Conservation (phyloP, 2,888 invertebrate genomes). For the Caradrina clavipalpis region DNA sequence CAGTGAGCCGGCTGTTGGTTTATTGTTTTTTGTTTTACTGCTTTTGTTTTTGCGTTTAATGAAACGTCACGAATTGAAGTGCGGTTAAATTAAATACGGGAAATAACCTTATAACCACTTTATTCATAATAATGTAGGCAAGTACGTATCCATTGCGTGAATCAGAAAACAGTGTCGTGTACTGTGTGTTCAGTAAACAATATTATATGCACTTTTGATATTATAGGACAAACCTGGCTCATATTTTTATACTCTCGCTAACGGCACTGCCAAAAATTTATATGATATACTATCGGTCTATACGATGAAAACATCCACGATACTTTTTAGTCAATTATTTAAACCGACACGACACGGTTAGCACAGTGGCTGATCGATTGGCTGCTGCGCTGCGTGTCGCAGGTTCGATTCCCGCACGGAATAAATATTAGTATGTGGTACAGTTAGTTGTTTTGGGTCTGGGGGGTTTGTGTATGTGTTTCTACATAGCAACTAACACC, state of each 20-base stretch:
- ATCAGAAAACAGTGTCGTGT: slow-evolving; percentile 19
- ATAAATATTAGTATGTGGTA: too few relatives aligned
- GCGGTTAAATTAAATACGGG: neutral
- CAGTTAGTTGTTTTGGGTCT: too few relatives aligned
- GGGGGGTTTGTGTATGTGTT: too few relatives aligned
- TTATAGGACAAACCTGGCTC: neutral
- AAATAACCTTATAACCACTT: slow-evolving; percentile 12
- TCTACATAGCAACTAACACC: too few relatives aligned
- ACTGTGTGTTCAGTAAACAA: slow-evolving; percentile 6
- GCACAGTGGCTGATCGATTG: too few relatives aligned
- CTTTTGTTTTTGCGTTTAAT: neutral
- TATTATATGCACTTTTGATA: neutral
- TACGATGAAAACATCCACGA: too few relatives aligned
- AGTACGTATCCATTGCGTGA: slow-evolving; percentile 25
- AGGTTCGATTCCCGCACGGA: too few relatives aligned
- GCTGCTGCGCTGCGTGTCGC: too few relatives aligned
- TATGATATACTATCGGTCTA: too few relatives aligned
- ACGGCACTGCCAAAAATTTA: too few relatives aligned
- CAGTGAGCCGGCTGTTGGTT: slow-evolving; percentile 8
- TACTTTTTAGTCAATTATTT: too few relatives aligned
- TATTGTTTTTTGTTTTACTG: slow-evolving; percentile 19
- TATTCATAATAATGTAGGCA: slow-evolving; percentile 14
- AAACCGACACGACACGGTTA: too few relatives aligned
- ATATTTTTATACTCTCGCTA: neutral
- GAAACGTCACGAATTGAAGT: neutral